These are phyloP conservation scores for Helostoma temminkii DNA, from an alignment of 2,797 vertebrate species.

Conservation along the genomic window DNA sequence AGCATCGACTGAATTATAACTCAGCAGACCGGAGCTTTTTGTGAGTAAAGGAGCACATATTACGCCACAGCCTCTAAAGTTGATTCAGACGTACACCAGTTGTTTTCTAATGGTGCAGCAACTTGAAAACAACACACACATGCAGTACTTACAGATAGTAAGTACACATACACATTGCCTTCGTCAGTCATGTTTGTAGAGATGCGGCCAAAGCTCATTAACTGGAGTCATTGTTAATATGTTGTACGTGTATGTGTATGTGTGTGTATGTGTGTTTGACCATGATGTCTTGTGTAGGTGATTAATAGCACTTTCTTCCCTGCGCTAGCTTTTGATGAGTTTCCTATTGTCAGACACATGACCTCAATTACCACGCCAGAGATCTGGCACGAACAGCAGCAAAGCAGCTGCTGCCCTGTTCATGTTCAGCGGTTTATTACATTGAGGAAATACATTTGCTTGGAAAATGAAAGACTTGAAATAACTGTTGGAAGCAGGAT, in stretches of 20 bases:
- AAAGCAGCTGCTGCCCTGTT: conserved; percentile 21
- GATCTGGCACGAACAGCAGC: conserved; percentile 59
- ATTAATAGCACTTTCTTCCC: conserved; percentile 71
- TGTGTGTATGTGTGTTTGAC: conserved; percentile 19
- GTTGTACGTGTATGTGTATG: conserved; percentile 12
- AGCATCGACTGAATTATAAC: conserved; percentile 28
- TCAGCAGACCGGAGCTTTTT: conserved; percentile 26
- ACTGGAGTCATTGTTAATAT: no score
- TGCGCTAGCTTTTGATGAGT: conserved; percentile 56
- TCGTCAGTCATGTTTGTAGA: conserved; percentile 52
- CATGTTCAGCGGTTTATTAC: conserved; percentile 34
- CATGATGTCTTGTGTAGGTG: conserved; percentile 65
- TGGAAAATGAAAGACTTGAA: conserved; percentile 26
- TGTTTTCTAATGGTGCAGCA: conserved; percentile 61
- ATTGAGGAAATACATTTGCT: conserved; percentile 26
- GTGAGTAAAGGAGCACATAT: conserved; percentile 12
- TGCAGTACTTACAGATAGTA: conserved; percentile 1
- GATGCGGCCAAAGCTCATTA: conserved; percentile 61
- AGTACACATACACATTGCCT: background rate
- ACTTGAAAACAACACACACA: conserved; percentile 21
- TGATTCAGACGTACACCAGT: conserved; percentile 51
- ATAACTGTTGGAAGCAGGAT: conserved; percentile 4
- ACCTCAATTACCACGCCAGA: conserved; percentile 71
- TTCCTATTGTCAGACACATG: conserved; percentile 73
- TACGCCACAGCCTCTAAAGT: conserved; percentile 21